phyloP scores from a whole-genome alignment of 2,888 invertebrate species.

The Ethmia dodecea region DNA sequence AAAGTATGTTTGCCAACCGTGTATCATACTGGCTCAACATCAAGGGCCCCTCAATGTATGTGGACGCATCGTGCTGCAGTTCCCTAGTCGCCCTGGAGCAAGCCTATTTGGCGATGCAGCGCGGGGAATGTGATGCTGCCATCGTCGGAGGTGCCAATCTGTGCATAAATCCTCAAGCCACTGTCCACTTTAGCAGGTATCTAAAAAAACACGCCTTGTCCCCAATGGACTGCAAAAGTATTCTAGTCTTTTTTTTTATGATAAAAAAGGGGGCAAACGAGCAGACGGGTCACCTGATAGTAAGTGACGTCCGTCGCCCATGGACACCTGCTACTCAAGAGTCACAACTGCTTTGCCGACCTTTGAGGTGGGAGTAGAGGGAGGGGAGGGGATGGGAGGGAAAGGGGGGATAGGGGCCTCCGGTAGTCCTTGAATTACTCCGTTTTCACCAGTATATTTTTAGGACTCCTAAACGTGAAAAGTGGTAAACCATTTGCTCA shows the following conservation, averaged over 20 bases:
- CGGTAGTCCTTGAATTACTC: too few species aligned
- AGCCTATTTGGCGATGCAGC: conserved; percentile 40
- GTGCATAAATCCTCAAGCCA: conserved; percentile 74
- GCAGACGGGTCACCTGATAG: too few species aligned
- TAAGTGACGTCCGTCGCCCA: too few species aligned
- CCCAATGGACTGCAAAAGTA: neutral
- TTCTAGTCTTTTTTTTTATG: neutral
- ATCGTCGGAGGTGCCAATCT: conserved; percentile 79
- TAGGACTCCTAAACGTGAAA: too few species aligned
- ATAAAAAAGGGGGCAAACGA: too few species aligned
- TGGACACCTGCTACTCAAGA: neutral
- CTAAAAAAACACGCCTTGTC: neutral
- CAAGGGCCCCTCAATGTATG: conserved; percentile 49
- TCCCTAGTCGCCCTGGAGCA: conserved; percentile 42
- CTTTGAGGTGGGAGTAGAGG: neutral
- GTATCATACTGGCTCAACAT: conserved; percentile 59
- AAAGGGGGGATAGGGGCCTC: too few species aligned
- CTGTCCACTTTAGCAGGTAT: conserved; percentile 20
- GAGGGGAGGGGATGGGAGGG: neutral
- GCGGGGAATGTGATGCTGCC: conserved; percentile 64
- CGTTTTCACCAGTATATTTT: too few species aligned
- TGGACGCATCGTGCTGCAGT: conserved; percentile 50
- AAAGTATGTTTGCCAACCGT: conserved; percentile 56
- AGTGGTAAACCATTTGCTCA: too few species aligned
- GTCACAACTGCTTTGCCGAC: neutral